These are phyloP conservation scores for Tragelaphus buxtoni DNA, from an alignment of 2,113 vertebrate species.

Conservation along the genomic window DNA sequence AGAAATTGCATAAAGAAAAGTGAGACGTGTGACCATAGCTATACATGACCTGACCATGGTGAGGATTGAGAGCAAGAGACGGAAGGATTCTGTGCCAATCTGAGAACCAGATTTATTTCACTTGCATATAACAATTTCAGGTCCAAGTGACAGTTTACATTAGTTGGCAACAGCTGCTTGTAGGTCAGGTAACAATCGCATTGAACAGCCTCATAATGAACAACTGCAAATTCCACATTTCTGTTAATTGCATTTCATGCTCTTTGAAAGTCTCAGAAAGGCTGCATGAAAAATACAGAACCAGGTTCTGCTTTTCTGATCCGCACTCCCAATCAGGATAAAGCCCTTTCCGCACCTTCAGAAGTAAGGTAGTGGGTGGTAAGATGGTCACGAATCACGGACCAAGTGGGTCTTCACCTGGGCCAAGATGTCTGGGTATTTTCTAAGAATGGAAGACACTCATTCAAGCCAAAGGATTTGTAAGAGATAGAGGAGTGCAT, in stretches of 20 bases:
- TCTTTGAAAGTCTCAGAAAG: constrained; percentile 49
- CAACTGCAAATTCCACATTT: constrained; percentile 68
- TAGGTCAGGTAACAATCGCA: constrained; percentile 77
- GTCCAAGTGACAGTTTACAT: constrained; percentile 76
- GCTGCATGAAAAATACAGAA: constrained; percentile 31
- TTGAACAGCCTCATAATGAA: constrained; percentile 70
- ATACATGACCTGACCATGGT: neutral
- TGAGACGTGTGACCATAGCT: constrained; percentile 64
- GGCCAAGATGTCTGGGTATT: neutral
- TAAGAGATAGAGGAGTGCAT: neutral
- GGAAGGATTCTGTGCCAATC: constrained; percentile 41
- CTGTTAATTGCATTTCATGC: constrained; percentile 79
- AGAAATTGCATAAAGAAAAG: constrained; percentile 59
- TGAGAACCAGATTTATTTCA: constrained; percentile 69
- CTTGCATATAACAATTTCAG: constrained; percentile 68
- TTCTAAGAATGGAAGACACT: neutral
- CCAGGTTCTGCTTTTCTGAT: neutral
- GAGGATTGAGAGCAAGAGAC: neutral
- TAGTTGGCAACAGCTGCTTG: constrained; percentile 81
- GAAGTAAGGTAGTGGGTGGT: neutral
- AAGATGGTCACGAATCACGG: neutral
- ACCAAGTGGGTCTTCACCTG: neutral
- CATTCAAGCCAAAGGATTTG: neutral
- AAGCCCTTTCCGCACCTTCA: neutral
- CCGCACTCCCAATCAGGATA: neutral